Percentiles rank a stretch among this genome's conserved stretches.
Conservation (phyloP, 2,888 invertebrate genomes). For the Caenorhabditis japonica region DNA sequence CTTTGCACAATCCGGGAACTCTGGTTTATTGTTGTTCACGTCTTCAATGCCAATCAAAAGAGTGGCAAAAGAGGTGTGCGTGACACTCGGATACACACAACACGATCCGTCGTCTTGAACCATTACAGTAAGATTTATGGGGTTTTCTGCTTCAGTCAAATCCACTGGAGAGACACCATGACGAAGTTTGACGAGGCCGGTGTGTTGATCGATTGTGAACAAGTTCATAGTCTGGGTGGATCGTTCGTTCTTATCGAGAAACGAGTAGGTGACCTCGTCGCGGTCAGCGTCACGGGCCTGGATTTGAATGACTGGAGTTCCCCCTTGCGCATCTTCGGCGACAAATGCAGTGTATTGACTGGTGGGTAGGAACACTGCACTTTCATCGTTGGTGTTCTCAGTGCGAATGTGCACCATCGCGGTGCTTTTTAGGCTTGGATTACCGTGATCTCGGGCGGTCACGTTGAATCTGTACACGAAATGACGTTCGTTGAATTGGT, state of each 20-base stretch:
- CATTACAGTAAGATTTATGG: conserved; percentile 87
- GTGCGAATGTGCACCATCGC: conserved; percentile 78
- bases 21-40: conserved; percentile 79
- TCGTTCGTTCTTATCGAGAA: conserved; percentile 59
- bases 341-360: conserved; percentile 72
- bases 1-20: conserved; percentile 84
- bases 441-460: conserved; percentile 78
- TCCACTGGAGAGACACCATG: conserved; percentile 76
- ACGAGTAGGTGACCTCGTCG: conserved; percentile 71
- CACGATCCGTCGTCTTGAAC: conserved; percentile 98
- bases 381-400: conserved; percentile 79
- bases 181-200: conserved; percentile 76
- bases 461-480: conserved; percentile 78
- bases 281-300: conserved; percentile 72
- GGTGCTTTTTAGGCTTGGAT: conserved; percentile 71
- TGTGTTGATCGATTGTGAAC: conserved; percentile 75
- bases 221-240: conserved; percentile 57
- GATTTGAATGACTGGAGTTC: conserved; percentile 73
- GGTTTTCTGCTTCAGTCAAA: conserved; percentile 61
- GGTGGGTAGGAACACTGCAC: conserved; percentile 74
- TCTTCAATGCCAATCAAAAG: conserved; percentile 78
- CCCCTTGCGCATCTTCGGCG: conserved; percentile 76
- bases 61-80: conserved; percentile 66
- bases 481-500: conserved; percentile 83
- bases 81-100: conserved; percentile 80